Conservation (phyloP, 1,140 invertebrate genomes). For the Cydia fagiglandana region DNA sequence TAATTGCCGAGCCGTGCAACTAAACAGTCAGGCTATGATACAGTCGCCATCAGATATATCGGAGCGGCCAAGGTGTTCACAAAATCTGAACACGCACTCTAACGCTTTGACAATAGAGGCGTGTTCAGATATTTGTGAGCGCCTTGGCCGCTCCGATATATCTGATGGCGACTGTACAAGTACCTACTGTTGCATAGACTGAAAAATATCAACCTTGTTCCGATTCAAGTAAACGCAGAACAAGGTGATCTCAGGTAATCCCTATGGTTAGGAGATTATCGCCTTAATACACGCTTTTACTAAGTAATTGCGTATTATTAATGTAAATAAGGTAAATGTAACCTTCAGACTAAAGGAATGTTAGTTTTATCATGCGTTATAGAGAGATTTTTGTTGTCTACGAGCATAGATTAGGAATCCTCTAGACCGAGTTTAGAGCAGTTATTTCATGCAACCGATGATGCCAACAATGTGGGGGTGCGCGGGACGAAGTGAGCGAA, state of each 20-base stretch:
- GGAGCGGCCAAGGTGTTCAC: too few relatives aligned
- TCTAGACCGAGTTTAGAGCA: too few relatives aligned
- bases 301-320: background rate
- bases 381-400: background rate
- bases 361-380: background rate
- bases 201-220: slow-evolving; percentile 55
- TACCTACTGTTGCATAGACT: slow-evolving; percentile 47
- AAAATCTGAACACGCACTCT: too few relatives aligned
- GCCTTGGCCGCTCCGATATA: too few relatives aligned
- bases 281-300: background rate
- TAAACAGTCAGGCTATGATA: slow-evolving; percentile 47
- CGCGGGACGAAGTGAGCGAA: too few relatives aligned
- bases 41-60: too few relatives aligned
- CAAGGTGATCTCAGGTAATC: slow-evolving; percentile 45
- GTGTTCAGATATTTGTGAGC: too few relatives aligned
- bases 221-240: slow-evolving; percentile 51
- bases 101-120: too few relatives aligned
- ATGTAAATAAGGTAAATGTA: background rate
- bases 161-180: too few relatives aligned
- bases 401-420: too few relatives aligned
- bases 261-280: slow-evolving; percentile 9
- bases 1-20: slow-evolving; percentile 42
- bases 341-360: background rate
- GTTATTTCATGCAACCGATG: too few relatives aligned
- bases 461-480: too few relatives aligned